phyloP scores from a whole-genome alignment of 2,797 vertebrate species.

The Premnoplex brunnescens region DNA sequence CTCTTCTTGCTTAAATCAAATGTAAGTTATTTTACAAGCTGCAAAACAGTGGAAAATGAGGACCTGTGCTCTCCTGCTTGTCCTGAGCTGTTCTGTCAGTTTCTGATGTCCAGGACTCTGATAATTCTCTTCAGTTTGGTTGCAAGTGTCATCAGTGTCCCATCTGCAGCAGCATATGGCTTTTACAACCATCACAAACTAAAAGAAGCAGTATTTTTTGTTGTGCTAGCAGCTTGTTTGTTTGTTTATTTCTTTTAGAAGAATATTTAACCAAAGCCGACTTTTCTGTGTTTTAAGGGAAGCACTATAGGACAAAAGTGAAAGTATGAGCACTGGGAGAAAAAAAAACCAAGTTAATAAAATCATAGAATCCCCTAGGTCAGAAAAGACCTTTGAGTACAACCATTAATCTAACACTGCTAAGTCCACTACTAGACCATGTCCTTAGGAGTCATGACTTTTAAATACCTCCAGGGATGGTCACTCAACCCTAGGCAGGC shows the following conservation, averaged over 20 bases:
- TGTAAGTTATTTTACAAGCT: not conserved
- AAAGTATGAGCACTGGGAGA: not conserved
- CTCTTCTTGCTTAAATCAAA: not conserved
- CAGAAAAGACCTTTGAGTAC: not conserved
- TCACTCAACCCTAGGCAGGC: not conserved
- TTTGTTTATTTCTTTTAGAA: not conserved
- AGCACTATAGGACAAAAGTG: not conserved
- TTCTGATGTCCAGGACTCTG: not conserved
- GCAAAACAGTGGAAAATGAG: not conserved
- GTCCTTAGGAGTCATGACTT: not conserved
- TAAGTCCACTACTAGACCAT: not conserved
- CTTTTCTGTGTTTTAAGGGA: not conserved
- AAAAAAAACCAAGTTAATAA: not conserved
- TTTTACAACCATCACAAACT: not conserved
- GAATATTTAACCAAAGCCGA: not conserved
- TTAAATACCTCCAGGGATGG: not conserved
- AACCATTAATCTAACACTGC: not conserved
- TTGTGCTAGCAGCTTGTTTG: not conserved
- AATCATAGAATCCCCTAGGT: not conserved
- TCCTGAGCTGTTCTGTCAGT: not conserved
- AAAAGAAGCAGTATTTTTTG: not conserved
- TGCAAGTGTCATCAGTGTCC: not conserved
- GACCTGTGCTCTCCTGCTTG: not conserved
- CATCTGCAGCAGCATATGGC: not conserved
- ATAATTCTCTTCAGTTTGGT: not conserved